phyloP scores from a whole-genome alignment of 2,113 vertebrate genomes.

The Glaucidium brasilianum region DNA sequence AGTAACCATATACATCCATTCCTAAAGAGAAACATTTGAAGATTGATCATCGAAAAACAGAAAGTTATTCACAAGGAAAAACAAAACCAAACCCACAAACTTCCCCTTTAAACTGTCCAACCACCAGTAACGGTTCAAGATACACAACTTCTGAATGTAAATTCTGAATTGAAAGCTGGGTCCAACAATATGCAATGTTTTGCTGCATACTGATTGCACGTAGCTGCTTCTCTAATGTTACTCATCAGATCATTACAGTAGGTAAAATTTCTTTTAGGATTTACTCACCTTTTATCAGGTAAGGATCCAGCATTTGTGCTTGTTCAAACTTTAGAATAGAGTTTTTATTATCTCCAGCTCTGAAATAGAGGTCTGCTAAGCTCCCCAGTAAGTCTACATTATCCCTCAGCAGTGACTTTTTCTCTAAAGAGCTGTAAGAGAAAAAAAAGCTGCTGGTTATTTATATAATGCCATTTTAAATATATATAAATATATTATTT shows the following conservation, averaged over 20 bases:
- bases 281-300: slow-evolving; percentile 91
- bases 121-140: not conserved
- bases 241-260: not conserved
- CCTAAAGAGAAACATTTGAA: slow-evolving; percentile 61
- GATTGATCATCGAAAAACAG: not conserved
- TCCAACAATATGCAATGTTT: not conserved
- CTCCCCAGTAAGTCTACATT: slow-evolving; percentile 95
- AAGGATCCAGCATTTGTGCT: slow-evolving; percentile 97
- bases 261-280: not conserved
- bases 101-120: not conserved
- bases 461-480: not conserved
- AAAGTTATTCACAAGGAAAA: not conserved
- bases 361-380: slow-evolving; percentile 94
- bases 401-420: slow-evolving; percentile 93
- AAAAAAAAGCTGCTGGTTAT: not conserved
- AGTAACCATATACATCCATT: slow-evolving; percentile 97
- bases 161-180: not conserved
- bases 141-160: not conserved
- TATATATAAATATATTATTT: not conserved
- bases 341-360: slow-evolving; percentile 96
- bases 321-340: slow-evolving; percentile 97
- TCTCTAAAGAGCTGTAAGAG: slow-evolving; percentile 90
- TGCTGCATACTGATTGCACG: not conserved
- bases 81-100: not conserved
- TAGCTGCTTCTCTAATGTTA: not conserved